These are phyloP conservation scores for Dorcus parallelipipedus DNA, from an alignment of 2,888 invertebrate genomes.

Conservation along the genomic window DNA sequence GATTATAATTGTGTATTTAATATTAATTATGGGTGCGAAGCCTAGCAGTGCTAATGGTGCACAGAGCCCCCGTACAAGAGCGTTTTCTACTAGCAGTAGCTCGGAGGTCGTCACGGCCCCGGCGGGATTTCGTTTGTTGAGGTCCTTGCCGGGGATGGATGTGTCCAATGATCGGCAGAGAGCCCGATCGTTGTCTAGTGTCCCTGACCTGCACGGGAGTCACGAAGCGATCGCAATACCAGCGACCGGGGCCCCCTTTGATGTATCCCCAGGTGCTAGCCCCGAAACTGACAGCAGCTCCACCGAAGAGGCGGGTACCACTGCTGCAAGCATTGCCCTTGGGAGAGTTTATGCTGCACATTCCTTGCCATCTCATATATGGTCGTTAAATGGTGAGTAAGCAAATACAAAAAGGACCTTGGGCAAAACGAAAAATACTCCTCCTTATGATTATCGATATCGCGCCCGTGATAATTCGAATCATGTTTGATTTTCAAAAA, in stretches of 20 bases:
- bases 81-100: conserved; percentile 71
- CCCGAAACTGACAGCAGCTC: conserved; percentile 67
- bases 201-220: conserved; percentile 65
- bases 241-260: conserved; percentile 60
- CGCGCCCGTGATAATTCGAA: too few species aligned
- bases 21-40: conserved; percentile 72
- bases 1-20: neutral
- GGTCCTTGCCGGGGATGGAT: conserved; percentile 69
- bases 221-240: conserved; percentile 61
- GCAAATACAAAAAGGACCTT: neutral
- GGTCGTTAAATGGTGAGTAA: conserved; percentile 83
- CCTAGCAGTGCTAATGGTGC: conserved; percentile 76
- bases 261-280: conserved; percentile 62
- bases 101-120: conserved; percentile 61
- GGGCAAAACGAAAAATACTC: too few species aligned
- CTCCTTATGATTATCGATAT: too few species aligned
- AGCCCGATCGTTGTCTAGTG: conserved; percentile 78
- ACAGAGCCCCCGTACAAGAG: conserved; percentile 68
- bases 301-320: conserved; percentile 61
- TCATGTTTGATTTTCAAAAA: too few species aligned
- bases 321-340: conserved; percentile 56
- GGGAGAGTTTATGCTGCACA: conserved; percentile 84
- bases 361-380: conserved; percentile 87
- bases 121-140: conserved; percentile 65
- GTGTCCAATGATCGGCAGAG: conserved; percentile 76